Evolutionary conservation across 1,140 invertebrate species (phyloP).

Genomic region (Rhopalosiphum padi): DNA sequence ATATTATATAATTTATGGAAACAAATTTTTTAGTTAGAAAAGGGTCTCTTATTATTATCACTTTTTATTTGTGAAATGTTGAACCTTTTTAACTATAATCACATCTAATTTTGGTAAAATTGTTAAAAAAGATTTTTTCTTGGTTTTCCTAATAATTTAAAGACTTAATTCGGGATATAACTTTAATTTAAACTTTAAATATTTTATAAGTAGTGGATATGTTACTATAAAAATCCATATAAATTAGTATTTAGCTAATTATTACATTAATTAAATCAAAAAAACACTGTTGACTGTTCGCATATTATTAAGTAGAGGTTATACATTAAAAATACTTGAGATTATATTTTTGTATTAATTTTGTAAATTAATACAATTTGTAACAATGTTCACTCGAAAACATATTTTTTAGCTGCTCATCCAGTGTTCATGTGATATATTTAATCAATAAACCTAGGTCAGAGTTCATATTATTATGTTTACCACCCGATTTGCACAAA

Average conservation of each 20-base stretch:
- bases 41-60: background rate
- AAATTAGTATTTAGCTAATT: too few relatives aligned
- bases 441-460: slow-evolving; percentile 42
- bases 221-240: too few relatives aligned
- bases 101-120: too few relatives aligned
- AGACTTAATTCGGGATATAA: background rate
- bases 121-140: too few relatives aligned
- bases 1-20: background rate
- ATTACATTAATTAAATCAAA: too few relatives aligned
- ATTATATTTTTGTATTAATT: background rate
- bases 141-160: background rate
- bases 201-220: background rate
- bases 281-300: background rate
- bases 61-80: background rate
- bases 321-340: background rate
- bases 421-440: slow-evolving; percentile 50
- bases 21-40: background rate
- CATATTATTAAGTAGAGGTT: background rate
- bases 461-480: slow-evolving; percentile 45
- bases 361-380: background rate
- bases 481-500: slow-evolving; percentile 33
- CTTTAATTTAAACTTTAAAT: background rate
- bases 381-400: background rate
- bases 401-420: slow-evolving; percentile 32
- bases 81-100: background rate